Conservation (phyloP, 2,113 vertebrate genomes). For the Sylvia atricapilla region DNA sequence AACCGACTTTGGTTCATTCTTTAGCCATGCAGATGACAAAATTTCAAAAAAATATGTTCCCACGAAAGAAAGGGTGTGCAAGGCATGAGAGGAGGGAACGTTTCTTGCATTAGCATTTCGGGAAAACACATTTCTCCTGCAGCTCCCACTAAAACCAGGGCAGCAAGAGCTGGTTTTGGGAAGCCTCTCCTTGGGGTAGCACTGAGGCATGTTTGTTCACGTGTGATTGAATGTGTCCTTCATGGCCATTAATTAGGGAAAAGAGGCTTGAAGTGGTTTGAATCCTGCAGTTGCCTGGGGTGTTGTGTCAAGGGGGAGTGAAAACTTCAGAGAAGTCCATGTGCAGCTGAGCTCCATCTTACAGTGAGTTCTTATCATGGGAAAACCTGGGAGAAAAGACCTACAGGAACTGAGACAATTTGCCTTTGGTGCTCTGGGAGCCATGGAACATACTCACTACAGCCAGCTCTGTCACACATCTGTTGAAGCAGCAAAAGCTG, state of each 20-base stretch:
- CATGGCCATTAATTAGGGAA: background rate
- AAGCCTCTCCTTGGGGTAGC: background rate
- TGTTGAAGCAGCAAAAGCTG: background rate
- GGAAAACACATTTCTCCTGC: background rate
- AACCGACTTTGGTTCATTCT: background rate
- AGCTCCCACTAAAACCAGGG: background rate
- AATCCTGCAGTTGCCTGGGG: background rate
- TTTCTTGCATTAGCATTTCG: background rate
- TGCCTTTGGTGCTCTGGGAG: background rate
- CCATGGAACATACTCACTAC: background rate
- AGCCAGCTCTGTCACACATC: accelerated
- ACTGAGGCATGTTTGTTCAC: background rate
- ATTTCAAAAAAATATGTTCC: background rate
- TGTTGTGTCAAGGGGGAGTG: background rate
- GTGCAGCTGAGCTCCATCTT: background rate
- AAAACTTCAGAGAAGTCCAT: background rate
- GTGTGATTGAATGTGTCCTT: background rate
- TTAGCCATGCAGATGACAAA: background rate
- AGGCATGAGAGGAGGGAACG: background rate
- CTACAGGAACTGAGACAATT: background rate
- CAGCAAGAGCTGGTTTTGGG: background rate
- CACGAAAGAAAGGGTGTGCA: background rate
- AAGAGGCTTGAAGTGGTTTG: background rate
- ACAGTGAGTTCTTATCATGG: background rate
- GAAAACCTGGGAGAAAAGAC: background rate